Evolutionary conservation across 1,140 invertebrate genomes (phyloP), one percentile per base, ranked within the genome.

Genomic region (Cotesia vestalis): DNA sequence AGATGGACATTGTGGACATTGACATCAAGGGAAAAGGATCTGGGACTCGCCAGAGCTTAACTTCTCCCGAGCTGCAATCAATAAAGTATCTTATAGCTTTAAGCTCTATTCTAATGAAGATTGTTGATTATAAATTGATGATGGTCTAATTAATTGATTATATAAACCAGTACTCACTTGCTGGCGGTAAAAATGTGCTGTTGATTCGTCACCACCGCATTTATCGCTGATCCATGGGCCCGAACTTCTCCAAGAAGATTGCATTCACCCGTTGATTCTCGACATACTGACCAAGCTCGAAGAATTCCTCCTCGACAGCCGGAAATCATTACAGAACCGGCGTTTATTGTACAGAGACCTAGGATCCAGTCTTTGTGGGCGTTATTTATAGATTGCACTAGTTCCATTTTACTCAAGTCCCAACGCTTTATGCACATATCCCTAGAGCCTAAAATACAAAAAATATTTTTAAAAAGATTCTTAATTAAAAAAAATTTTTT

Each of bases 321-420:
- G 72, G 93, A 94, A 52, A 94, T 86, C 79, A 95, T 83, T 27
- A 91, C 80, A 34, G 89, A 87, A 63, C 88, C 88, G 63, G 84
- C 87, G 57, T 90, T 91, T 73, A 94, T 88, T 80, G 91, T 90
- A 71, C 89, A 88, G 75, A 96, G 84, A 34, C 94, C 94, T 80
- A 92, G 92, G 64, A 97, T 92, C 95, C 95, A 96, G 83, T 95
- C 94, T 84, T 94, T 94, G 84, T 97, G 95, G 46, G 94, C 95
- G 84, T 94, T 93, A 83, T 94, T 96, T 17, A 95, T 82, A 36
- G 93, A 94, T 89, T 95, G 87, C 34, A 89, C 89, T 62, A 93
- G 84, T 74, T 91, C 90, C 83, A 92, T 90, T 76, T 89, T 90
- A 14, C 86, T 81, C 5, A 96, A 85, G 78, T 94, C 91, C 95